Conservation (phyloP, 2,797 vertebrate genomes). For the Atherinosoma microstoma region DNA sequence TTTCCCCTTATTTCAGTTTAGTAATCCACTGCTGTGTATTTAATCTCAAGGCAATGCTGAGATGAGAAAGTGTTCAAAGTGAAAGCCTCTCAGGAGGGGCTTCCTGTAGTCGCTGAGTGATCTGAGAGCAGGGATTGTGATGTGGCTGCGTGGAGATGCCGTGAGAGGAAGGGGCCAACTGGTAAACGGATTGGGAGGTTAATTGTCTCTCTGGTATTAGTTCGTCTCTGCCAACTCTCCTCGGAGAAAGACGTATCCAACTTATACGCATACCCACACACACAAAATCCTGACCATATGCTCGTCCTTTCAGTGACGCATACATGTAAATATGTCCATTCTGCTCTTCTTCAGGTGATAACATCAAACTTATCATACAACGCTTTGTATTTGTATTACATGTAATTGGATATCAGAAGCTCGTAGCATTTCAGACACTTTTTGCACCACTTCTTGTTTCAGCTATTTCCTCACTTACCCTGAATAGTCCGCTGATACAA, state of each 20-base stretch:
- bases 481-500: constrained; percentile 6
- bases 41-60: neutral
- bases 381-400: neutral
- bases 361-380: neutral
- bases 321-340: constrained; percentile 27
- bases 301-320: constrained; percentile 4
- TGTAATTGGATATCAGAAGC: neutral
- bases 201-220: constrained; percentile 54
- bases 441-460: neutral
- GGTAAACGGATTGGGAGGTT: constrained; percentile 44
- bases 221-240: constrained; percentile 44
- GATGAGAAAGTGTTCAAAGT: constrained; percentile 8
- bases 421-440: neutral
- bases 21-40: constrained; percentile 4
- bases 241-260: neutral
- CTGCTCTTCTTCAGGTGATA: neutral
- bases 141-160: constrained; percentile 26
- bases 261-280: neutral
- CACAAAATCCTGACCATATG: constrained; percentile 24
- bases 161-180: constrained; percentile 50
- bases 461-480: neutral
- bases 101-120: constrained; percentile 23
- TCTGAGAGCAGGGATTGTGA: constrained; percentile 37
- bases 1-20: neutral
- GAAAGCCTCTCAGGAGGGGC: constrained; percentile 23